phyloP scores from a whole-genome alignment of 1,140 invertebrate species.

The Latrodectus geometricus region DNA sequence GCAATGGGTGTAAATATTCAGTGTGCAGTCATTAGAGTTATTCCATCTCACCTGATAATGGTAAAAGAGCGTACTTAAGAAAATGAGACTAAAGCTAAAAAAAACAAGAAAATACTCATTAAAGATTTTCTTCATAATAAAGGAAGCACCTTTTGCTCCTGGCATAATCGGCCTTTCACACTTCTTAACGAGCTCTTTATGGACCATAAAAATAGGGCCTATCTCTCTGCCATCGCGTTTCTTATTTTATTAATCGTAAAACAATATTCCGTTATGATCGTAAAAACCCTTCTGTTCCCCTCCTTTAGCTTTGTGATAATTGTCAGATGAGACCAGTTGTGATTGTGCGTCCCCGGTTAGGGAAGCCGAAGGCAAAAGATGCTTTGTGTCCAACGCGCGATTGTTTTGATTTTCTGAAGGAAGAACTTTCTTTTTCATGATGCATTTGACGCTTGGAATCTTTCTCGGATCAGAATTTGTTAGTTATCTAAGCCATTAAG shows the following conservation, averaged over 20 bases:
- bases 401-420: no score
- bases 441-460: no score
- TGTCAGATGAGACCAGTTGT: neutral
- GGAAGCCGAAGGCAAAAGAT: no score
- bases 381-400: no score
- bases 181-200: slow-evolving; percentile 40
- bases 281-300: slow-evolving; percentile 38
- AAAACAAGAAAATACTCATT: slow-evolving; percentile 26
- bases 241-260: slow-evolving; percentile 53
- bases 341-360: no score
- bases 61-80: neutral
- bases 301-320: neutral
- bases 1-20: neutral
- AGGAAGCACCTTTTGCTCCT: slow-evolving; percentile 28
- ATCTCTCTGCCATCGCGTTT: slow-evolving; percentile 8
- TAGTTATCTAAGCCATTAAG: slow-evolving; percentile 23
- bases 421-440: no score
- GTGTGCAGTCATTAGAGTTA: neutral
- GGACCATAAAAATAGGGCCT: slow-evolving; percentile 39
- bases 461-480: slow-evolving; percentile 20
- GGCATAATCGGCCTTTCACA: slow-evolving; percentile 32
- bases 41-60: neutral
- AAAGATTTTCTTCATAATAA: slow-evolving; percentile 41
- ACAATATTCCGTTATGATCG: slow-evolving; percentile 50
- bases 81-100: slow-evolving; percentile 5